Conservation (phyloP, 2,888 invertebrate genomes). For the Leptogaster cylindrica region DNA sequence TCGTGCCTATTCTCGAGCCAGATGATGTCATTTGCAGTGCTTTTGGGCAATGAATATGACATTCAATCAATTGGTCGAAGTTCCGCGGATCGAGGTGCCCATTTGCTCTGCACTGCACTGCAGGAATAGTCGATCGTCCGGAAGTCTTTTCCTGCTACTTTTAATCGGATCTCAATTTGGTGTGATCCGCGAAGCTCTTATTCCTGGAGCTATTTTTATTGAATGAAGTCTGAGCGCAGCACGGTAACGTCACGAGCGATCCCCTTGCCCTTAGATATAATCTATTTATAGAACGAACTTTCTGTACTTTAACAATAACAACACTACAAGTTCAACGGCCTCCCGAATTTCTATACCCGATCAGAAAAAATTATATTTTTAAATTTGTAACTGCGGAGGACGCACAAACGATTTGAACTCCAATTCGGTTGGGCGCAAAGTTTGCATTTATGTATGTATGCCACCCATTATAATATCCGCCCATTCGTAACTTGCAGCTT, state of each 20-base stretch:
- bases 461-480: not conserved
- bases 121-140: not conserved
- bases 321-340: not conserved
- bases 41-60: slow-evolving; percentile 28
- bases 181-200: too few species aligned
- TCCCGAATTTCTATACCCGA: not conserved
- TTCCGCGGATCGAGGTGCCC: too few species aligned
- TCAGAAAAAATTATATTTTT: not conserved
- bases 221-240: too few species aligned
- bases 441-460: not conserved
- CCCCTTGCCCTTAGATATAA: slow-evolving; percentile 3
- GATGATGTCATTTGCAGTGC: slow-evolving; percentile 37
- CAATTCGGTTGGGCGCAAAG: too few species aligned
- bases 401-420: not conserved
- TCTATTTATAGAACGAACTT: not conserved
- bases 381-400: slow-evolving; percentile 17
- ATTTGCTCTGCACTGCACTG: slow-evolving; percentile 1
- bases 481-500: not conserved
- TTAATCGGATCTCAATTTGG: too few species aligned
- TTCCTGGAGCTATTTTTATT: too few species aligned
- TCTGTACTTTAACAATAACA: not conserved
- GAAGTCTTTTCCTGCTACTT: not conserved
- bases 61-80: slow-evolving; percentile 30
- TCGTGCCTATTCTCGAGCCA: slow-evolving; percentile 8
- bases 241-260: not conserved